Base-by-base conservation (phyloP, 1,140 invertebrate species). In the Aphidius ervi region DNA sequence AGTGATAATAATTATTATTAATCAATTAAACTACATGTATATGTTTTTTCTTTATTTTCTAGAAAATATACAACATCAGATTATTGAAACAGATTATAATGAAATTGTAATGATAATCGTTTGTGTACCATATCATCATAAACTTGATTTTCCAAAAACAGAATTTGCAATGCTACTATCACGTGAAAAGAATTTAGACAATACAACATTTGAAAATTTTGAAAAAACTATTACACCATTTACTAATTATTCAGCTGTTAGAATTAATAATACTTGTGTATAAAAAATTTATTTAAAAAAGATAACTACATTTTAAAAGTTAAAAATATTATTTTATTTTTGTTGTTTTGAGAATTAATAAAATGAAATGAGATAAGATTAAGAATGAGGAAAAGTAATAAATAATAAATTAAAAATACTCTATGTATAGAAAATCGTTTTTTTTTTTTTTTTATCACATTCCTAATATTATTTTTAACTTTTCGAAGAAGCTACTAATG, bases 131-230 rank as follows among this genome's bases (percentile, higher is more conserved):
- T 54, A 62, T 56, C 61, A 52, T 45, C 37, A 46, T n/a, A 41
- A 54, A 45, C 16, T 16, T 16, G 59, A n/a, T n/a, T n/a, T 56
- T 6, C 52, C 47, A 42, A 43, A 52, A 61, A 57, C 59, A 52
- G 63, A 65, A 62, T 69, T 73, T 49, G 56, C 64, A 20, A 73
- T 70, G 70, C 71, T 69, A 67, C 69, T 65, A 61, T 71, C 71
- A 49, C 68, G 63, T 6, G 61, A 66, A 58, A 65, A 41, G n/a
- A 59, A 41, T 40, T 9, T 66, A 23, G 52, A 63, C 47, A 45
- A 52, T 20, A 59, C 56, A 55, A 65, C 65, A 46, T 58, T 69
- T 9, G 43, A 59, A 45, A 55, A 56, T 49, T 63, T 65, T 49
- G 66, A 67, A 49, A 47, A 61, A 5, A 63, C 59, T 61, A 48